These are phyloP conservation scores for Tethea ocularis DNA, from an alignment of 2,888 invertebrate genomes.

Conservation along the genomic window DNA sequence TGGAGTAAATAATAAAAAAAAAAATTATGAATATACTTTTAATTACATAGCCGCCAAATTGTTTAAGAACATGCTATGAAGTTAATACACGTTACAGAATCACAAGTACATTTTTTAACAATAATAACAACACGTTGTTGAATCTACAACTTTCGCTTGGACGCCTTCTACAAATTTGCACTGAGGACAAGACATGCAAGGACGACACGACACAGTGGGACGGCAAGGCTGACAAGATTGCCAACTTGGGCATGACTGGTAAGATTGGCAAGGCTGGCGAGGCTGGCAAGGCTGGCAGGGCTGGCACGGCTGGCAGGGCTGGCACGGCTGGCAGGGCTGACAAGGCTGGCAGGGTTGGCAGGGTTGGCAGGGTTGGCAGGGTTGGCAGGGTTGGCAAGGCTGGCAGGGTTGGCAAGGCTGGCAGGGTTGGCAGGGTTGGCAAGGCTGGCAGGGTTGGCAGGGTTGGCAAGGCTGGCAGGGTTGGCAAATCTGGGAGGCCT, in stretches of 20 bases:
- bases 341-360: neutral
- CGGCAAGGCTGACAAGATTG: neutral
- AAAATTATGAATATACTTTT: slow-evolving; percentile 29
- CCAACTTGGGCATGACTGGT: neutral
- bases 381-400: slow-evolving; percentile 21
- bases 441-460: slow-evolving; percentile 14
- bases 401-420: slow-evolving; percentile 19
- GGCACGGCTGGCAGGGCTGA: too few relatives aligned
- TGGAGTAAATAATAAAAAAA: slow-evolving; percentile 18
- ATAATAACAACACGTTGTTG: slow-evolving; percentile 45
- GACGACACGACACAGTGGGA: neutral
- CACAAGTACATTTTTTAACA: slow-evolving; percentile 29
- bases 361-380: slow-evolving; percentile 18
- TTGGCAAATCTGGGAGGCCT: neutral
- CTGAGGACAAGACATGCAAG: slow-evolving; percentile 27
- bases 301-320: too few relatives aligned
- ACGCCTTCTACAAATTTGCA: slow-evolving; percentile 49
- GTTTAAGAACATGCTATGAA: slow-evolving; percentile 31
- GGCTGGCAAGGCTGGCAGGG: neutral
- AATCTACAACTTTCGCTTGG: slow-evolving; percentile 30
- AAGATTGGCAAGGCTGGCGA: neutral
- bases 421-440: slow-evolving; percentile 24
- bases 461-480: neutral
- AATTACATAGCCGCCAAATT: slow-evolving; percentile 58
- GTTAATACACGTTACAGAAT: neutral